Base-by-base conservation (phyloP, 2,113 vertebrate genomes). In the Cynocephalus volans region DNA sequence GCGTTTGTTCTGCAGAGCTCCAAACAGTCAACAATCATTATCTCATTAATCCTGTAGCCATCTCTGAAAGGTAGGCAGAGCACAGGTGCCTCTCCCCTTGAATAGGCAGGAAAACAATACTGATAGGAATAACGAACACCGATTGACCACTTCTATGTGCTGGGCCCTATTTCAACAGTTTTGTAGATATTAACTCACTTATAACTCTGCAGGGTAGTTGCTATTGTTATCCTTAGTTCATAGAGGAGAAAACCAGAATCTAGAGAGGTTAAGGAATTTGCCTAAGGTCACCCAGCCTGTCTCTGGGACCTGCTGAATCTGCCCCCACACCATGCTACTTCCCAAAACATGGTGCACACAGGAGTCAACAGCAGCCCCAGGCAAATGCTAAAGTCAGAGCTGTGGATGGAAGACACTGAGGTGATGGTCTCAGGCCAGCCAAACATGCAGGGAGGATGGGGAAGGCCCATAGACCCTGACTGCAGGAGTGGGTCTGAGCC, bases 1-100 rank as follows among this genome's bases (percentile, higher is more conserved):
- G 86, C 50, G 87, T 96, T 95, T 96, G 90, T 96, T 96, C 95
- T 73, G 79, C 60, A 60, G 86, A 80, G 80, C 76, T 72, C 90
- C 52, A n/a, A 95, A 96, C 79, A 95, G 81, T 67, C 0, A 28
- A 45, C 70, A 14, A 69, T 93, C 94, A 88, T 96, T 96, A 90
- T 70, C 80, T 91, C 88, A 88, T 93, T 93, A 90, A 96, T 73
- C 70, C 92, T 76, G 28, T 52, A 36, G 24, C 73, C n/a, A 33
- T 65, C 23, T 92, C 93, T n/a, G 83, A 96, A 52, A 97, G 87
- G 92, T 54, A 69, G 89, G 92, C 85, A 26, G 21, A 1, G 73
- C 80, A 28, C 17, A 69, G 58, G 56, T 6, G 0, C 56, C 69
- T 54, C 56, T 91, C 14, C 28, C 67, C 83, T 79, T 65, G 50